Evolutionary conservation across 2,797 vertebrate genomes (phyloP).

Genomic region (Epinephelus awoara): DNA sequence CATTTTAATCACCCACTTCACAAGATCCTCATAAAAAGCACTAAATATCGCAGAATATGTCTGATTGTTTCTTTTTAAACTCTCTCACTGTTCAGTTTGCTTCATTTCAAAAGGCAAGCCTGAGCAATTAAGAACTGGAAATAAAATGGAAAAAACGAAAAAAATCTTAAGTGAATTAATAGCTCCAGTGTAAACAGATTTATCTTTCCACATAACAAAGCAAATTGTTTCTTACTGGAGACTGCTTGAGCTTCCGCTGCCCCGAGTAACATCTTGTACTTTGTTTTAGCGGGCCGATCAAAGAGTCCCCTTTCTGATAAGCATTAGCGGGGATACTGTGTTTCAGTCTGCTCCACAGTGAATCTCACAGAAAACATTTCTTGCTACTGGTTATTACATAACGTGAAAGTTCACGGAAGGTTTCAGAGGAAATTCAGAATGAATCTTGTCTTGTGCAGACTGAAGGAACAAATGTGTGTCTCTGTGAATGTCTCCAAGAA

Average conservation of each 20-base stretch:
- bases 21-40: not conserved
- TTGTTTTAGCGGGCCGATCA: not conserved
- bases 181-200: not conserved
- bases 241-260: not conserved
- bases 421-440: constrained; percentile 25
- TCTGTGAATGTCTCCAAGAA: constrained; percentile 6
- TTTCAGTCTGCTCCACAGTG: constrained; percentile 2
- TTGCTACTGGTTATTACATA: constrained; percentile 7
- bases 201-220: not conserved
- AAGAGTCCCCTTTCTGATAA: constrained; percentile 3
- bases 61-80: not conserved
- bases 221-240: not conserved
- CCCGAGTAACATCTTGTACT: not conserved
- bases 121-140: too few species aligned
- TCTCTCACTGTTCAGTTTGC: too few species aligned
- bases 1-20: not conserved
- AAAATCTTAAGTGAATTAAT: not conserved
- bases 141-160: not conserved
- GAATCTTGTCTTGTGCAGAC: constrained; percentile 28
- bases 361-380: constrained; percentile 12
- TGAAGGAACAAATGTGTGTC: constrained; percentile 21
- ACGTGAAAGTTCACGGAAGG: constrained; percentile 4
- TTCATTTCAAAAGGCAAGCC: not conserved
- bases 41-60: not conserved
- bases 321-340: not conserved